Evolutionary conservation across 1,140 invertebrate species (phyloP).

Genomic region (Lordiphosa stackelbergi): DNA sequence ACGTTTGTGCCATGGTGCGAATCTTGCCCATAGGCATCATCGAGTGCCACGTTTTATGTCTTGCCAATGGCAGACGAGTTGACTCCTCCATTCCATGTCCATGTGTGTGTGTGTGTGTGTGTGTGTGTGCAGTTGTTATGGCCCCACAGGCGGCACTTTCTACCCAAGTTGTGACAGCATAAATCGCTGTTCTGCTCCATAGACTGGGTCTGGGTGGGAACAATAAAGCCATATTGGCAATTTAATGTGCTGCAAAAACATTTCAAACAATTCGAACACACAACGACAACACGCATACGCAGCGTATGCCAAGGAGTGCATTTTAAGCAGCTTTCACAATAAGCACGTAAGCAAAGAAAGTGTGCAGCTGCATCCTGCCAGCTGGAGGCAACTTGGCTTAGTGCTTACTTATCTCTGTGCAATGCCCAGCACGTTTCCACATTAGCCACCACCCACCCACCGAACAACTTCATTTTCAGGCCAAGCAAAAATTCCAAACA

Average conservation of each 20-base stretch:
- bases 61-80: slow-evolving; percentile 48
- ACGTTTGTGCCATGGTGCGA: slow-evolving; percentile 40
- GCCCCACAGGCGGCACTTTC: slow-evolving; percentile 54
- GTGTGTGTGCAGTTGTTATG: slow-evolving; percentile 46
- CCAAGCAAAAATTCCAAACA: slow-evolving; percentile 16
- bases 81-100: slow-evolving; percentile 17
- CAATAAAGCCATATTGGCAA: slow-evolving; percentile 71
- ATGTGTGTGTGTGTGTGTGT: slow-evolving; percentile 4
- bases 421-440: slow-evolving; percentile 56
- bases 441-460: slow-evolving; percentile 11
- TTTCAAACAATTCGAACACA: slow-evolving; percentile 34
- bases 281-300: slow-evolving; percentile 55
- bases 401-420: slow-evolving; percentile 43
- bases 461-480: slow-evolving; percentile 61
- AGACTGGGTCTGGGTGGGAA: slow-evolving; percentile 13
- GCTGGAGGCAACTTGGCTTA: slow-evolving; percentile 21
- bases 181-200: slow-evolving; percentile 54
- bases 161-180: slow-evolving; percentile 59
- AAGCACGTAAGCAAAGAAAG: slow-evolving; percentile 56
- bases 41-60: slow-evolving; percentile 71
- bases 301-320: slow-evolving; percentile 46
- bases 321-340: slow-evolving; percentile 59
- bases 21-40: slow-evolving; percentile 69
- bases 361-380: slow-evolving; percentile 29
- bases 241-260: slow-evolving; percentile 69